phyloP scores from a whole-genome alignment of 2,797 vertebrate genomes.

The Xyrichtys novacula region DNA sequence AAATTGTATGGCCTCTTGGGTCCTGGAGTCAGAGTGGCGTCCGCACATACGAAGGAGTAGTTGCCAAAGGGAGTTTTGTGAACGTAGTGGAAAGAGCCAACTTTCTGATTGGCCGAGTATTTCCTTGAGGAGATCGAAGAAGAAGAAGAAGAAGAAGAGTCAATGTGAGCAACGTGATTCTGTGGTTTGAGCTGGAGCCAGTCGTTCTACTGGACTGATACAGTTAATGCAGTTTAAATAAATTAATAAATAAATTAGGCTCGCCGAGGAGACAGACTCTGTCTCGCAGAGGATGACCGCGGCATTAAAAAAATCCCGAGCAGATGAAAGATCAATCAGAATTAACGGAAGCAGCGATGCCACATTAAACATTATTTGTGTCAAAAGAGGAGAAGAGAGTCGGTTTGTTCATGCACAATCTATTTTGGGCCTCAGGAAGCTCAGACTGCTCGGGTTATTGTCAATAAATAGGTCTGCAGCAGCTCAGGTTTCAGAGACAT shows the following conservation, averaged over 20 bases:
- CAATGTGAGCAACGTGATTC: slow-evolving; percentile 3
- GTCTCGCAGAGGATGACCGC: slow-evolving; percentile 30
- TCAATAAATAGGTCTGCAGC: slow-evolving; percentile 47
- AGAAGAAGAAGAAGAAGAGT: no score
- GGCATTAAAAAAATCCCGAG: slow-evolving; percentile 27
- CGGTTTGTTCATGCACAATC: slow-evolving; percentile 35
- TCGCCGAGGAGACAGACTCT: slow-evolving; percentile 12
- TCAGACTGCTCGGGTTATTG: slow-evolving; percentile 42
- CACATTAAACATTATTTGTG: slow-evolving; percentile 45
- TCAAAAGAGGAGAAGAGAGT: slow-evolving; percentile 27
- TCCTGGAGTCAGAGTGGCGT: slow-evolving; percentile 93
- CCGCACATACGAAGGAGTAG: slow-evolving; percentile 96
- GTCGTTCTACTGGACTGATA: slow-evolving; percentile 8
- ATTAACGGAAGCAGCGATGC: slow-evolving; percentile 27
- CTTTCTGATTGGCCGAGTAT: slow-evolving; percentile 92
- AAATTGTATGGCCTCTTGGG: slow-evolving; percentile 98
- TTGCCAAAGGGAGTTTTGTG: slow-evolving; percentile 94
- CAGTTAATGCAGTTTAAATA: slow-evolving; percentile 36
- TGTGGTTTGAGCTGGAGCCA: slow-evolving; percentile 20
- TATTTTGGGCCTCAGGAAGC: slow-evolving; percentile 53
- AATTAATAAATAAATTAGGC: slow-evolving; percentile 32
- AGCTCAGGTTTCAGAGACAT: slow-evolving; percentile 37
- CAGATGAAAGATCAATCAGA: slow-evolving; percentile 44
- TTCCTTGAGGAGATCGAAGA: slow-evolving; percentile 82
- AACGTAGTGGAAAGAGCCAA: slow-evolving; percentile 94